Evolutionary conservation across 2,113 vertebrate species (phyloP), one percentile per base, ranked within the genome.

Genomic region (Apodemus sylvaticus): DNA sequence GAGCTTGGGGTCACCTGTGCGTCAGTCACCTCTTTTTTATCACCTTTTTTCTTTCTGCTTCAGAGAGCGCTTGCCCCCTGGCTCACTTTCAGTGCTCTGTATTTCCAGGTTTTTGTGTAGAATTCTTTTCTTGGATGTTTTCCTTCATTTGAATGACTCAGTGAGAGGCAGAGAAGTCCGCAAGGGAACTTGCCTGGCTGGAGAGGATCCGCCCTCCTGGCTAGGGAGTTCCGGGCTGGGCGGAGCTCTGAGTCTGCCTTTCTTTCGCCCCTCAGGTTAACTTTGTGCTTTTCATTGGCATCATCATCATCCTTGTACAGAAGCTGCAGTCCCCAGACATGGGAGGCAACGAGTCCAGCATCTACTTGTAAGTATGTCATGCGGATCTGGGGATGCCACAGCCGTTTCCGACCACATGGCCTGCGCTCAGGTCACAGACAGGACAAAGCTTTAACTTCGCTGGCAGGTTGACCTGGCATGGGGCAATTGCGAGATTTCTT

Each of bases 261-360:
- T 51, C 58, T 68, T 96, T 94, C 92, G 42, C 74, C 34, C 39
- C 39, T 64, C 96, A 99, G 99, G 99, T 99, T 88, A 99, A 99
- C 97, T 99, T 99, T 92, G 98, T 99, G 83, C 99, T 99, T 92
- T 99, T 99, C 94, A 98, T 99, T 22, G 99, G 99, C 94, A 99
- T 99, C 92, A 99, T 99, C 81, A 99, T 99, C 95, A 99, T 99
- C 97, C 99, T 99, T n/a, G 99, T 99, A 76, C 99, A 99, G 98
- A 99, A 99, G 97, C 99, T 99, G 64, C 99, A 99, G 97, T 99
- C 99, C 0, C 99, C 99, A 73, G 99, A 99, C 94, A 99, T 99
- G 0, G 99, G 99, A 76, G 99, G 99, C 89, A 99, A 99, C 0
- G 99, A 99, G 95, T 99, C 99, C 73, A 99, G 99, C 98, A 99